Percentiles rank a stretch among this genome's conserved stretches.
Conservation (phyloP, 2,888 invertebrate species). For the Drosophila eohydei region DNA sequence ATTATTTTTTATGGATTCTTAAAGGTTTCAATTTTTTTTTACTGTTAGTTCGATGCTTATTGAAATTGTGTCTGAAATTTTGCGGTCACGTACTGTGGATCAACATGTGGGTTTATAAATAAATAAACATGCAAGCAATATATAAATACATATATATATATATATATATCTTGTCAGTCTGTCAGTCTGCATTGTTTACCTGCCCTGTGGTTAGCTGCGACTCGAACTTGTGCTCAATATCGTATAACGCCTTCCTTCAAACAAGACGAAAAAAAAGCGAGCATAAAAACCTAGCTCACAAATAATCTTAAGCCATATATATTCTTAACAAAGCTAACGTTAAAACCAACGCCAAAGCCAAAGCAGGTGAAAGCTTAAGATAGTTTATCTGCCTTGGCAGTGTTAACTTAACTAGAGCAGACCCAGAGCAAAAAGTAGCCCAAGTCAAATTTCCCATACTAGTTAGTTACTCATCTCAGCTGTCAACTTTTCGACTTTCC, state of each 20-base stretch:
- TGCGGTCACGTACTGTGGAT: constrained; percentile 56
- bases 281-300: constrained; percentile 9
- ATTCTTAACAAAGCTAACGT: constrained; percentile 2
- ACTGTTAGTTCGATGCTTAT: constrained; percentile 31
- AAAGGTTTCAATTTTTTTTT: constrained; percentile 19
- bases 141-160: neutral
- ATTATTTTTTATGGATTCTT: constrained; percentile 1
- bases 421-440: neutral
- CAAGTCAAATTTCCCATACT: neutral
- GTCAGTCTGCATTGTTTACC: constrained; percentile 41
- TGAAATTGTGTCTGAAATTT: constrained; percentile 61
- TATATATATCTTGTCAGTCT: neutral
- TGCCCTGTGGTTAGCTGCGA: constrained; percentile 49
- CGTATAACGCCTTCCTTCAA: constrained; percentile 52
- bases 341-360: neutral
- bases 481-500: constrained; percentile 10
- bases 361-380: constrained; percentile 37
- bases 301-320: constrained; percentile 14
- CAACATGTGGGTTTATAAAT: constrained; percentile 50
- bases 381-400: constrained; percentile 1
- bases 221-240: constrained; percentile 72
- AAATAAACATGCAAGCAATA: constrained; percentile 12
- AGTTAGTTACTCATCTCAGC: constrained; percentile 6
- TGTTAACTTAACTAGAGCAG: constrained; percentile 4
- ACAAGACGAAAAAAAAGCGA: neutral